Evolutionary conservation across 1,140 invertebrate species (phyloP).

Genomic region (Neotoxoptera formosana): DNA sequence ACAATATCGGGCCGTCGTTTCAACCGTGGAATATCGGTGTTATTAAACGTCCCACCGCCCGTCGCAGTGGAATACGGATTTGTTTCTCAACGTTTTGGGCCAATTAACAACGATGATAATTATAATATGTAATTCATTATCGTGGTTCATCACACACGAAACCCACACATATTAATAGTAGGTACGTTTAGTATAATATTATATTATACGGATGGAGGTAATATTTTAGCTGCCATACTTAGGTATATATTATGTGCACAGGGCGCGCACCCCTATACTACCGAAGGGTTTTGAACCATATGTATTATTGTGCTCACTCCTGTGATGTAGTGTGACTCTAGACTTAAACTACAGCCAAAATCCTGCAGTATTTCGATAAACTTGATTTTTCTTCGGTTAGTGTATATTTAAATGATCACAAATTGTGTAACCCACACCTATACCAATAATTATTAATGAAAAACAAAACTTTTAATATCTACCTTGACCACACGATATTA

Average conservation of each 20-base stretch:
- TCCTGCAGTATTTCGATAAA: too few relatives aligned
- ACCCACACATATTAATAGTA: background rate
- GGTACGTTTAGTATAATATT: background rate
- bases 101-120: background rate
- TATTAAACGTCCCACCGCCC: too few relatives aligned
- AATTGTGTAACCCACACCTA: too few relatives aligned
- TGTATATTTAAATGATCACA: too few relatives aligned
- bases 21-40: too few relatives aligned
- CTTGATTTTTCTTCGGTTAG: too few relatives aligned
- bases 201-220: background rate
- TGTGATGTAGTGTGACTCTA: too few relatives aligned
- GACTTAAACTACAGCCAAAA: too few relatives aligned
- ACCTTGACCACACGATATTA: too few relatives aligned
- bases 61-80: background rate
- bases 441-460: too few relatives aligned
- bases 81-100: background rate
- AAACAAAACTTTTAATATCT: too few relatives aligned
- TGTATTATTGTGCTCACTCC: background rate
- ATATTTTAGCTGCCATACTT: background rate
- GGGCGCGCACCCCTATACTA: background rate
- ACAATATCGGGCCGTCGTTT: too few relatives aligned
- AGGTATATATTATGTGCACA: background rate
- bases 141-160: background rate
- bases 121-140: background rate
- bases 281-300: background rate